Conservation (phyloP, 1,140 invertebrate genomes). For the Tribolium madens region DNA sequence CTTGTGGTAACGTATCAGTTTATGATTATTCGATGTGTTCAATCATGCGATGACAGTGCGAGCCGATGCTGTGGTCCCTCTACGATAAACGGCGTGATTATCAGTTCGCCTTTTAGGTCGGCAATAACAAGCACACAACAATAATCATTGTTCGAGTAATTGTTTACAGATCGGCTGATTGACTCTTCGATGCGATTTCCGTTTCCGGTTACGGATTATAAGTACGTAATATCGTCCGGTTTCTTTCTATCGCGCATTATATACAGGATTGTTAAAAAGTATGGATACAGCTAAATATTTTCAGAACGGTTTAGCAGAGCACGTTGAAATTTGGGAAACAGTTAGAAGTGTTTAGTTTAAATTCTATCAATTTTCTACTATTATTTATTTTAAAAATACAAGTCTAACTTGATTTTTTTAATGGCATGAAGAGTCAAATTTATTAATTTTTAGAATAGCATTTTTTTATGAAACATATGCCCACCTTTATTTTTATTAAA, state of each 20-base stretch:
- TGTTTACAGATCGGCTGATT: slow-evolving; percentile 22
- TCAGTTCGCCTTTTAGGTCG: not conserved
- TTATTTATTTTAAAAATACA: too few relatives aligned
- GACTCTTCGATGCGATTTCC: slow-evolving; percentile 23
- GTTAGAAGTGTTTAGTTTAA: too few relatives aligned
- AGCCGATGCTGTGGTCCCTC: not conserved
- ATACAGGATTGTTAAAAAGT: too few relatives aligned
- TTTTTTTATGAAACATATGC: too few relatives aligned
- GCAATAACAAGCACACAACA: slow-evolving; percentile 3
- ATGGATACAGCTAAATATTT: too few relatives aligned
- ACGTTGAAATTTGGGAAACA: too few relatives aligned
- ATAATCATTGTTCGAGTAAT: slow-evolving; percentile 25
- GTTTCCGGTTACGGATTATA: not conserved
- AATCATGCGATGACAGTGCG: slow-evolving; percentile 8
- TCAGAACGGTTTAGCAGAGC: too few relatives aligned
- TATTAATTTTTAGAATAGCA: too few relatives aligned
- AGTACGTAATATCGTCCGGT: slow-evolving; percentile 15
- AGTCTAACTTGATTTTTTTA: too few relatives aligned
- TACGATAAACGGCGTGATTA: slow-evolving; percentile 8
- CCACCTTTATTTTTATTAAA: too few relatives aligned
- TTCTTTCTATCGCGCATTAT: not conserved
- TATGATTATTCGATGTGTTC: not conserved
- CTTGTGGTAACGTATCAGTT: not conserved
- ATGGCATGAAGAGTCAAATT: too few relatives aligned
- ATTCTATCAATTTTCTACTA: too few relatives aligned